Conservation (phyloP, 2,113 vertebrate species). For the Tangachromis dhanisi region DNA sequence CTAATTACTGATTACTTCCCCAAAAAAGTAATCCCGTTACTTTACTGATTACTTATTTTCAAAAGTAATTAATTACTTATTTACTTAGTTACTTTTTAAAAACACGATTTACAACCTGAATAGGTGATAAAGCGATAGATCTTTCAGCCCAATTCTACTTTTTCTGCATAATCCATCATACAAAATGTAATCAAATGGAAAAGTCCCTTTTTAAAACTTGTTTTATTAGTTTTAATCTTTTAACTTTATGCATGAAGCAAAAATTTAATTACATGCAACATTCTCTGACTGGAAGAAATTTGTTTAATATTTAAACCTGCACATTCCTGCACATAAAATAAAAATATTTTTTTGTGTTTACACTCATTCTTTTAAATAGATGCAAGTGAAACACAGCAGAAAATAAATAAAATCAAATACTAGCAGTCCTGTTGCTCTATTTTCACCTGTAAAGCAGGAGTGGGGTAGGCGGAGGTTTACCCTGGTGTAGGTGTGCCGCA, state of each 20-base stretch:
- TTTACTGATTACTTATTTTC: background rate
- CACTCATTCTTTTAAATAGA: accelerated
- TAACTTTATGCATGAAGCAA: background rate
- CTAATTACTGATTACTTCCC: background rate
- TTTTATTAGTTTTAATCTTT: background rate
- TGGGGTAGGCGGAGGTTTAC: accelerated
- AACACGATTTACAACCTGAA: background rate
- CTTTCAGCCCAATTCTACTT: background rate
- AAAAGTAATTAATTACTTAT: background rate
- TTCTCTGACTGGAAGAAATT: background rate
- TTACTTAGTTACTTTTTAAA: background rate
- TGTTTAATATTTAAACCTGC: background rate
- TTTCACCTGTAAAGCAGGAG: too few relatives aligned
- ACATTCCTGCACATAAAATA: background rate
- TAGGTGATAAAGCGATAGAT: accelerated
- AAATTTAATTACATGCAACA: accelerated
- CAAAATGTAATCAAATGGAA: background rate
- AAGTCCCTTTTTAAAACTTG: accelerated
- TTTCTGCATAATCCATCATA: background rate
- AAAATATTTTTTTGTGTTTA: background rate
- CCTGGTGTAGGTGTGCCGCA: accelerated
- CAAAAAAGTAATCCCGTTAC: accelerated
- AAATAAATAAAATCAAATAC: too few relatives aligned
- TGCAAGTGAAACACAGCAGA: background rate
- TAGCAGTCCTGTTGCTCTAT: too few relatives aligned